phyloP scores from a whole-genome alignment of 92 coral and sea anemone species.

The Heliopora coerulea region DNA sequence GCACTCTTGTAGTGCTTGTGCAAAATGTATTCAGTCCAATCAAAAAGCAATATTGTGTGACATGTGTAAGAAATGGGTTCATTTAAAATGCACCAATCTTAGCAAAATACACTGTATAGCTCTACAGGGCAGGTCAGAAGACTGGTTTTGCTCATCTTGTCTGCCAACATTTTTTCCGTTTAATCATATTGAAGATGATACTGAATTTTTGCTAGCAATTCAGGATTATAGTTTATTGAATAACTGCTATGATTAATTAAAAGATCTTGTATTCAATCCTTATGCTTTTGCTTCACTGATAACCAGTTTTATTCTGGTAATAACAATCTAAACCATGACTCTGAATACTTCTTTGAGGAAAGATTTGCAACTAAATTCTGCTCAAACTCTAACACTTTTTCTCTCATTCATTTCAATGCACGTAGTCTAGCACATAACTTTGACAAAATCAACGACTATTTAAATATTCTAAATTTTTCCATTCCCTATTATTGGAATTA shows the following conservation, averaged over 20 bases:
- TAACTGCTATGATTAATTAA: not conserved
- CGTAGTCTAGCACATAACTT: no score
- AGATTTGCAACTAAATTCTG: no score
- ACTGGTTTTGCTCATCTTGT: not conserved
- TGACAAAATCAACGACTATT: no score
- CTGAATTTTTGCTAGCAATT: slow-evolving; percentile 3
- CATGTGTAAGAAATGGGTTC: slow-evolving; percentile 9
- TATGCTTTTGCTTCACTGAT: no score
- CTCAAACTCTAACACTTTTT: no score
- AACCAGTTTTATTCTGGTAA: no score
- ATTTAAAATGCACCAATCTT: not conserved
- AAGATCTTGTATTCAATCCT: slow-evolving; percentile 23
- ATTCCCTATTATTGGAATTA: no score
- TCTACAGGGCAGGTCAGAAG: not conserved
- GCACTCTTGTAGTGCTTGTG: slow-evolving; percentile 1
- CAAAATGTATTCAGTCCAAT: not conserved
- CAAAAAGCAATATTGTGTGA: slow-evolving; percentile 25
- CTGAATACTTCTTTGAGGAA: no score
- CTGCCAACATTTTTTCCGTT: not conserved
- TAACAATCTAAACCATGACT: no score
- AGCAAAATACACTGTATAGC: not conserved
- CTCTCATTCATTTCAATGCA: no score
- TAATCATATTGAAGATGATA: slow-evolving; percentile 5
- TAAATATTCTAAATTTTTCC: no score
- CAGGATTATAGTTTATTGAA: not conserved